Conservation (phyloP, 2,113 vertebrate species). For the Sinocyclocheilus rhinocerous region DNA sequence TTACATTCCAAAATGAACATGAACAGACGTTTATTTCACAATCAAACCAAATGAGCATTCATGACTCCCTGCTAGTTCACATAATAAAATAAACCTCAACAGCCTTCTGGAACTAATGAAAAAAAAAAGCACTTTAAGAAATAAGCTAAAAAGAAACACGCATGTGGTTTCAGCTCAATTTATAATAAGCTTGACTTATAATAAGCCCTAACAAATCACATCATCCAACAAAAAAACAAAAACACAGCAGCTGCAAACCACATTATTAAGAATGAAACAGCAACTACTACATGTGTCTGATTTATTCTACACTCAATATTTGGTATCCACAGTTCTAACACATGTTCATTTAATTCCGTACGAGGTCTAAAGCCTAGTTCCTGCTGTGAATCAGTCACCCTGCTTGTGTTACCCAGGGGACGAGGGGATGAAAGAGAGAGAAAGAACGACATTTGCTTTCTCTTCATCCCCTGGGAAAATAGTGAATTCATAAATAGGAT, state of each 20-base stretch:
- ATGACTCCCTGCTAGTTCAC: not conserved
- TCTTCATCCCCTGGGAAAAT: not conserved
- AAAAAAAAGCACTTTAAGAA: not conserved
- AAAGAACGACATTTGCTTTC: not conserved
- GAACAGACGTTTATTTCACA: not conserved
- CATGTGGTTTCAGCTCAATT: not conserved
- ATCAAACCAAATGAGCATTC: not conserved
- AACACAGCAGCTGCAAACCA: not conserved
- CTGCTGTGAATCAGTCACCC: conserved; percentile 10
- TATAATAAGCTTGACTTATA: conserved; percentile 8
- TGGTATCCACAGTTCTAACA: not conserved
- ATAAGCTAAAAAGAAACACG: not conserved
- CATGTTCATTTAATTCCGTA: not conserved
- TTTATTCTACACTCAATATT: not conserved
- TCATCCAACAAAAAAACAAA: too few species aligned
- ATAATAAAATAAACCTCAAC: not conserved
- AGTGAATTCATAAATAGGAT: not conserved
- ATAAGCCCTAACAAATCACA: not conserved
- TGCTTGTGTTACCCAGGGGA: conserved; percentile 24
- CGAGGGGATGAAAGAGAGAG: not conserved
- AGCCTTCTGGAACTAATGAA: not conserved
- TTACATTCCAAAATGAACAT: conserved; percentile 5
- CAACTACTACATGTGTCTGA: not conserved
- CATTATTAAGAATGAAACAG: not conserved
- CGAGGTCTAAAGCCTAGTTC: not conserved